Evolutionary conservation across 1,140 invertebrate species (phyloP).

Genomic region (Condylostylus longicornis): DNA sequence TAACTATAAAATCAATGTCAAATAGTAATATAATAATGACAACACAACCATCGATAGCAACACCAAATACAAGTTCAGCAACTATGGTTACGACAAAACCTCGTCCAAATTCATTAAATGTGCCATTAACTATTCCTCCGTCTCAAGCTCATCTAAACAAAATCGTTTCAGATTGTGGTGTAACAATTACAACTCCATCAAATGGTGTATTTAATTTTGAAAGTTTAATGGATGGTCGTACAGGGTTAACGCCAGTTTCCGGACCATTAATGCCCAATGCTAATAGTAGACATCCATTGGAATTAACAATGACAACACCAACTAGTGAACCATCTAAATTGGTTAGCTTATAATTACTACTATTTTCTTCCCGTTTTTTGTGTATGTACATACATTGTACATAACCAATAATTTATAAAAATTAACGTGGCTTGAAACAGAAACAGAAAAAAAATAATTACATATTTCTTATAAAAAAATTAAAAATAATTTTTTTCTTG

Average conservation of each 20-base stretch:
- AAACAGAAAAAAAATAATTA: too few species aligned
- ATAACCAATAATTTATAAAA: too few species aligned
- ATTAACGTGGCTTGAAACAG: too few species aligned
- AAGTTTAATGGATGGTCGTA: slow-evolving; percentile 82
- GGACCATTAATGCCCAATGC: slow-evolving; percentile 50
- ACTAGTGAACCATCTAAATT: slow-evolving; percentile 51
- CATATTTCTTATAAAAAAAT: too few species aligned
- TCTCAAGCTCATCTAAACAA: slow-evolving; percentile 22
- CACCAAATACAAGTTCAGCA: slow-evolving; percentile 33
- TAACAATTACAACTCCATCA: slow-evolving; percentile 76
- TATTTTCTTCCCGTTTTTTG: too few species aligned
- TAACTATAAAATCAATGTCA: neutral
- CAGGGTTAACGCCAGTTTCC: slow-evolving; percentile 71
- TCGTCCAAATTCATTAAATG: slow-evolving; percentile 51
- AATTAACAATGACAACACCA: slow-evolving; percentile 52
- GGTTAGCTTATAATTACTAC: slow-evolving; percentile 61
- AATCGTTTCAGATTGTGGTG: slow-evolving; percentile 33
- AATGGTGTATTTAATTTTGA: slow-evolving; percentile 84
- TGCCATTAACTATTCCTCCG: slow-evolving; percentile 34
- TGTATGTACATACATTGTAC: too few species aligned
- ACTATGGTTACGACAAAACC: slow-evolving; percentile 30
- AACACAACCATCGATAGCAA: slow-evolving; percentile 8
- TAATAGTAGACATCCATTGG: slow-evolving; percentile 43
- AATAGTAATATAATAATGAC: too few species aligned
- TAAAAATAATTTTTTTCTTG: too few species aligned